phyloP scores from a whole-genome alignment of 2,888 invertebrate species.

The Pharmacophagus antenor region DNA sequence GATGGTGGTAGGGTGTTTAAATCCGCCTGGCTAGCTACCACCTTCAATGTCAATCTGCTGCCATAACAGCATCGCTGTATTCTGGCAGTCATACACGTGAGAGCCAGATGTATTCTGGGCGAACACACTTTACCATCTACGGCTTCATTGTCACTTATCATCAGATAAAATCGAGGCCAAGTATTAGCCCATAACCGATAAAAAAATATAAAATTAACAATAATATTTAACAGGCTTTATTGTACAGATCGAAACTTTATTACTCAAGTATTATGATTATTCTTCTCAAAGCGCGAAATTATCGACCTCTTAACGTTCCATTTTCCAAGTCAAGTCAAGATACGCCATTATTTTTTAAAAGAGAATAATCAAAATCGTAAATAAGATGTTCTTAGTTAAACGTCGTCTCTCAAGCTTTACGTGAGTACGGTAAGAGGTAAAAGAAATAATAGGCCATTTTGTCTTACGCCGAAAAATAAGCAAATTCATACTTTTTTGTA shows the following conservation, averaged over 20 bases:
- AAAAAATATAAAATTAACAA: no score
- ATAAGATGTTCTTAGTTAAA: constrained; percentile 37
- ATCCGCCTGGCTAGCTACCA: no score
- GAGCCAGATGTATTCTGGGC: no score
- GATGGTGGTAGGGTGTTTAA: no score
- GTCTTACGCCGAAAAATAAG: constrained; percentile 36
- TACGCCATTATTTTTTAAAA: constrained; percentile 26
- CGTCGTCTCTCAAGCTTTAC: constrained; percentile 35
- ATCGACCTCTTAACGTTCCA: constrained; percentile 11
- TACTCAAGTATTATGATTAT: background rate
- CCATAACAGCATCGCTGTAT: no score
- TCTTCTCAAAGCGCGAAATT: constrained; percentile 6
- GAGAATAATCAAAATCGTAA: constrained; percentile 35
- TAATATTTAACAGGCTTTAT: background rate
- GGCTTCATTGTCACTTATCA: no score
- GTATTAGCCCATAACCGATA: no score
- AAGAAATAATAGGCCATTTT: constrained; percentile 37
- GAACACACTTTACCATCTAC: no score
- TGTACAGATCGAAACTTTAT: background rate
- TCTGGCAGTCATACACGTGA: no score
- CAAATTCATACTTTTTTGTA: constrained; percentile 40
- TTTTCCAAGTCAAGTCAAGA: constrained; percentile 23
- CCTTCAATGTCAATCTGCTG: no score
- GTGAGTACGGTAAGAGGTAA: constrained; percentile 35
- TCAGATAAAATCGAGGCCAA: no score